Evolutionary conservation across 2,888 invertebrate genomes (phyloP).

Genomic region (Anticlea derivata): DNA sequence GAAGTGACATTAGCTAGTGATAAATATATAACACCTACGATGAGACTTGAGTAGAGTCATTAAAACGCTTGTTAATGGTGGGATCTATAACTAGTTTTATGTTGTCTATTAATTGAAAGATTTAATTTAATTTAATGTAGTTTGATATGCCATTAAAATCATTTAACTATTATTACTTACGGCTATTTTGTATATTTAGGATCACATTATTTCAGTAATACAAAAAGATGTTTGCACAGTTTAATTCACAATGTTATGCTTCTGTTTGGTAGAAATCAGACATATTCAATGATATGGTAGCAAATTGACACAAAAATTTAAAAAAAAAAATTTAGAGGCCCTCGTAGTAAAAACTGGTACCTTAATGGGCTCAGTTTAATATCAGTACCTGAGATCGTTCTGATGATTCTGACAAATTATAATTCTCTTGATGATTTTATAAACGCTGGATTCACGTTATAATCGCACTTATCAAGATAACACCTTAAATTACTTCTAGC

Average conservation of each 20-base stretch:
- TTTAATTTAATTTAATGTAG: background rate
- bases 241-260: no score
- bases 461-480: constrained; percentile 24
- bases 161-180: no score
- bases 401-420: constrained; percentile 14
- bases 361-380: no score
- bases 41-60: constrained; percentile 19
- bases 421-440: constrained; percentile 20
- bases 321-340: no score
- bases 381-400: background rate
- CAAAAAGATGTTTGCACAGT: no score
- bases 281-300: no score
- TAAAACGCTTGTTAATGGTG: constrained; percentile 26
- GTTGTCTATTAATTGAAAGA: constrained; percentile 4
- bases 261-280: no score
- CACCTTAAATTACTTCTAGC: constrained; percentile 1
- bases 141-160: background rate
- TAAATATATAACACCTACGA: constrained; percentile 31
- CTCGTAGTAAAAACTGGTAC: no score
- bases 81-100: constrained; percentile 21
- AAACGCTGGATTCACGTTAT: constrained; percentile 11
- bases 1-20: constrained; percentile 46
- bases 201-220: no score
- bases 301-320: no score
- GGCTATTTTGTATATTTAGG: no score